A percentile compares a stretch with the other conserved stretches of the same genome.
phyloP scores from a whole-genome alignment of 2,113 vertebrate genomes.

The Sakesphorus luctuosus region DNA sequence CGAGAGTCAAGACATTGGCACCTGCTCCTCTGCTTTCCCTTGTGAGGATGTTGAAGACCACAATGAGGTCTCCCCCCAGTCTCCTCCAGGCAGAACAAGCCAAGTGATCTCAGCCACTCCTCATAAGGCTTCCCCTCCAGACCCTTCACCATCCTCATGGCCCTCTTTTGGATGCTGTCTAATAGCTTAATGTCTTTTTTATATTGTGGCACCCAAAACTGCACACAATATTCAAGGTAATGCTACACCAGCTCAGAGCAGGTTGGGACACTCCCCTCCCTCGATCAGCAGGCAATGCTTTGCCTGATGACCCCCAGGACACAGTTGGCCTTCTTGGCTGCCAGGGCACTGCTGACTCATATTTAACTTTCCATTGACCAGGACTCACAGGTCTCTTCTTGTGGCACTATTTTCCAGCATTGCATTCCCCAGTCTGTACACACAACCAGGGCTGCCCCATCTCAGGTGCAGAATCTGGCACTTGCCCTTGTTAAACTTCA shows the following conservation, averaged over 20 bases:
- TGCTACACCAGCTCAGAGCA: not conserved
- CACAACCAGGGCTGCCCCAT: not conserved
- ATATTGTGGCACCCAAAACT: not conserved
- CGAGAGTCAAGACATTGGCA: not conserved
- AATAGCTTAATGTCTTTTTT: not conserved
- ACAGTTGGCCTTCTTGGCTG: accelerated
- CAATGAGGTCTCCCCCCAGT: not conserved
- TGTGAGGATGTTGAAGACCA: accelerated
- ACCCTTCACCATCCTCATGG: not conserved
- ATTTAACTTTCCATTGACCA: accelerated
- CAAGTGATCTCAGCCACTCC: not conserved
- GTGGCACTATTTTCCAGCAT: not conserved
- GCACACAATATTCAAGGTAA: too few relatives aligned
- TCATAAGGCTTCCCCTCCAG: not conserved
- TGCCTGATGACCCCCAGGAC: not conserved
- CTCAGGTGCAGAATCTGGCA: not conserved
- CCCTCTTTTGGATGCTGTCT: not conserved
- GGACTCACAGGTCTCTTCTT: not conserved
- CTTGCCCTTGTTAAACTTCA: not conserved
- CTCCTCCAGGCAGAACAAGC: not conserved
- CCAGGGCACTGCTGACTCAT: not conserved
- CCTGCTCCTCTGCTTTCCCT: not conserved
- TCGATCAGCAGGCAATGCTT: accelerated
- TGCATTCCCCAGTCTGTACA: not conserved
- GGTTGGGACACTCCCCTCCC: not conserved